Percentiles rank a stretch among this genome's conserved stretches.
These are phyloP conservation scores for Cepphus grylle DNA, from an alignment of 2,113 vertebrate genomes.

Conservation along the genomic window DNA sequence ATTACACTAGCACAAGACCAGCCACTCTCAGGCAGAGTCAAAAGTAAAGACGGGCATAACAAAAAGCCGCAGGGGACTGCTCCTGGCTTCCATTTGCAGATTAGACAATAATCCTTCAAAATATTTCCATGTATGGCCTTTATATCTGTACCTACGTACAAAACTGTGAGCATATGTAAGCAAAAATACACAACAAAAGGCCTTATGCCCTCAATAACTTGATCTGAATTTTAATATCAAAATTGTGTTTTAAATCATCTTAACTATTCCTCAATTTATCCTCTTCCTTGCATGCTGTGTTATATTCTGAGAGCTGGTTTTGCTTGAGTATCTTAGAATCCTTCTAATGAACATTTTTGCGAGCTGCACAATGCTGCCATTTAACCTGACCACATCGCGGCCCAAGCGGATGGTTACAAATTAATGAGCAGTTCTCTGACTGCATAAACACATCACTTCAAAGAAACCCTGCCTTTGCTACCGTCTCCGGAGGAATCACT, in stretches of 20 bases:
- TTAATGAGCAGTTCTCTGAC: neutral
- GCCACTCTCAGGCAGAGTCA: neutral
- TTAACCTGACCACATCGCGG: neutral
- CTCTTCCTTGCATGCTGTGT: neutral
- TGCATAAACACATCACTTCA: neutral
- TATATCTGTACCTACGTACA: neutral
- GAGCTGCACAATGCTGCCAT: neutral
- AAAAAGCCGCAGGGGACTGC: neutral
- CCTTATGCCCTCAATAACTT: neutral
- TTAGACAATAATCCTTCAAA: neutral
- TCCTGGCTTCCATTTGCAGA: neutral
- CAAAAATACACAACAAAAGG: neutral
- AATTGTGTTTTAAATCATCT: neutral
- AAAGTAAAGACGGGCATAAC: neutral
- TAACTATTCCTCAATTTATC: neutral
- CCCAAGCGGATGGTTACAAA: neutral
- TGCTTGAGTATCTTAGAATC: neutral
- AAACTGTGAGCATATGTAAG: neutral
- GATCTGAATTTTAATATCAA: neutral
- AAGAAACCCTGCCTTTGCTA: neutral
- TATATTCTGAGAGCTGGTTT: neutral
- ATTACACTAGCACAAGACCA: neutral
- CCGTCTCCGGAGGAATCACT: neutral
- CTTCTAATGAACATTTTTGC: neutral
- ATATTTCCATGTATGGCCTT: neutral